Percentiles rank a stretch among this genome's conserved stretches.
Conservation (phyloP, 2,888 invertebrate species). For the Aspidiotus destructor region DNA sequence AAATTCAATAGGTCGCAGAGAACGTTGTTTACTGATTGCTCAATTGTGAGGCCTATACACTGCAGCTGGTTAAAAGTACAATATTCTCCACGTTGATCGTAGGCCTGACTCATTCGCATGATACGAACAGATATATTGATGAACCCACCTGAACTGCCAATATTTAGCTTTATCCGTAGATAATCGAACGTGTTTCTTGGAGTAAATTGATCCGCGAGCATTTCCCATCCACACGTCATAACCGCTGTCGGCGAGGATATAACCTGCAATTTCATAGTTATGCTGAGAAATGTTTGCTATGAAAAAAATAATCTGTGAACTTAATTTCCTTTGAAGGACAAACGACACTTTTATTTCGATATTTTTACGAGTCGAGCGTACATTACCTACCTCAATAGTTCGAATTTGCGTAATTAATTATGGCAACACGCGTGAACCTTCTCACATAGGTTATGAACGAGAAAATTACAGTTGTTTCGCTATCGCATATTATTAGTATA, state of each 20-base stretch:
- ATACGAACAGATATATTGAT: too few relatives aligned
- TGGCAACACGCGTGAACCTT: too few relatives aligned
- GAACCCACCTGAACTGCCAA: slow-evolving; percentile 53
- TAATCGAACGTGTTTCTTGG: slow-evolving; percentile 49
- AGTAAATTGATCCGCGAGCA: slow-evolving; percentile 68
- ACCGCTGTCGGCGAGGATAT: slow-evolving; percentile 55
- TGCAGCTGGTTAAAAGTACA: too few relatives aligned
- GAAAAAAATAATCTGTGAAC: neutral
- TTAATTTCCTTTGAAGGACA: neutral
- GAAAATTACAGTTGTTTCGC: too few relatives aligned
- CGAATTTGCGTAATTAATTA: too few relatives aligned
- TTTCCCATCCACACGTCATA: slow-evolving; percentile 79
- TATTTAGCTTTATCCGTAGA: slow-evolving; percentile 48
- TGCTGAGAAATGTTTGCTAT: neutral
- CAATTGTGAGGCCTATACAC: too few relatives aligned
- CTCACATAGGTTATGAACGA: too few relatives aligned
- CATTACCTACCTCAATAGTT: neutral
- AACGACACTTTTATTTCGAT: neutral
- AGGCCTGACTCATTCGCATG: too few relatives aligned
- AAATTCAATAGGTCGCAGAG: neutral
- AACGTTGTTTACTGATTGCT: too few relatives aligned
- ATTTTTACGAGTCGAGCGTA: neutral
- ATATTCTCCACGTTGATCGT: too few relatives aligned
- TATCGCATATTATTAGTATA: too few relatives aligned
- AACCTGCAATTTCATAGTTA: slow-evolving; percentile 45